These are phyloP conservation scores for Pissodes strobi DNA, from an alignment of 1,140 invertebrate species.

Conservation along the genomic window DNA sequence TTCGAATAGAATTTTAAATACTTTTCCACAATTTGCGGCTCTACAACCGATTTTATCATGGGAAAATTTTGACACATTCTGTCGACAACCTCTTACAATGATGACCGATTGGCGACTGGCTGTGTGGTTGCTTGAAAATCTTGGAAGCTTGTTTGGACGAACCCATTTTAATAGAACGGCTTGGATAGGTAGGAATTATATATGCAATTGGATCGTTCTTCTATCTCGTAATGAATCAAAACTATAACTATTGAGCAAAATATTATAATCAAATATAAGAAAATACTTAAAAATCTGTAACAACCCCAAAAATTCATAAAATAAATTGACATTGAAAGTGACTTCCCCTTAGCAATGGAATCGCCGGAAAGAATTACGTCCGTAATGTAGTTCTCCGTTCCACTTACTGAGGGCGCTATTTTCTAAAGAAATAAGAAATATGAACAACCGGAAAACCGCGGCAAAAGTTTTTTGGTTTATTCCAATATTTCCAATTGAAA, in stretches of 20 bases:
- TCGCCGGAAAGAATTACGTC: conserved; percentile 28
- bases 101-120: conserved; percentile 56
- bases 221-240: too few species aligned
- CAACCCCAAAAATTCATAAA: background rate
- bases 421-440: background rate
- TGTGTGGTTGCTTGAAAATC: conserved; percentile 52
- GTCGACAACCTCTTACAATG: conserved; percentile 50
- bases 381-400: background rate
- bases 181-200: conserved; percentile 22
- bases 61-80: conserved; percentile 55
- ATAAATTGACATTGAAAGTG: conserved; percentile 19
- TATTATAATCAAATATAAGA: background rate
- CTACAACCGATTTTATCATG: conserved; percentile 52
- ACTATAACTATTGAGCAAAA: background rate
- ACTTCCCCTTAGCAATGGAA: conserved; percentile 35
- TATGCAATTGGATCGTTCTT: background rate
- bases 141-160: conserved; percentile 56
- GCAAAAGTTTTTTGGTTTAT: conserved; percentile 4
- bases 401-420: conserved; percentile 1
- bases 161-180: conserved; percentile 46
- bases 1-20: conserved; percentile 38
- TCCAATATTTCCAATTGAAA: too few species aligned
- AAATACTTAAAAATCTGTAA: background rate
- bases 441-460: conserved; percentile 11
- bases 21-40: conserved; percentile 45